These are phyloP conservation scores for Danionella cerebrum DNA, from an alignment of 2,113 vertebrate genomes.

Conservation along the genomic window DNA sequence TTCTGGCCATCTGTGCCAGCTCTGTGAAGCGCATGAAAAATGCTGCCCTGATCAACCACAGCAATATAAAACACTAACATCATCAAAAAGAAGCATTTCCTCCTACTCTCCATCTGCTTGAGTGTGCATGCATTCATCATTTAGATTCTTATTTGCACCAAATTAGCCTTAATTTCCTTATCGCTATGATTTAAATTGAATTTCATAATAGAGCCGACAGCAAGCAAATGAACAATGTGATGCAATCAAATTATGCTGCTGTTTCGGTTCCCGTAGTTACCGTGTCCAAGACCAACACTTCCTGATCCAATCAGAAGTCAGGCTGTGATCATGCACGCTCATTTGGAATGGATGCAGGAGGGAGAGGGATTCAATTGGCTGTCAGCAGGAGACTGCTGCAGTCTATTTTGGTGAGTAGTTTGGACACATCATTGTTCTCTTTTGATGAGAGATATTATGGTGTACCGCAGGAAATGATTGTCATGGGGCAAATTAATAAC, in stretches of 20 bases:
- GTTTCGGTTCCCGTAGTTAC: constrained; percentile 30
- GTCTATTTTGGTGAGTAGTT: constrained; percentile 45
- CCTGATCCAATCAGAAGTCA: constrained; percentile 42
- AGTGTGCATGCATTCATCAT: constrained; percentile 30
- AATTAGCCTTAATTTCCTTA: constrained; percentile 38
- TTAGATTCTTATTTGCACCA: constrained; percentile 37
- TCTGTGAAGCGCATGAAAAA: constrained; percentile 25
- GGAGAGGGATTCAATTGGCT: constrained; percentile 39
- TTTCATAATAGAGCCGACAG: constrained; percentile 35
- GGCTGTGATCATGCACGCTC: constrained; percentile 32
- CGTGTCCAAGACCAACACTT: constrained; percentile 39
- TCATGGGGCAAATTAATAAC: constrained; percentile 51
- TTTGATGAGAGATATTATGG: constrained; percentile 36
- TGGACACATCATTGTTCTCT: constrained; percentile 39
- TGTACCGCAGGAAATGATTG: constrained; percentile 39
- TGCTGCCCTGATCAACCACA: constrained; percentile 13
- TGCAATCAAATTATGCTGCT: constrained; percentile 39
- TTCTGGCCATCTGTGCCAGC: constrained; percentile 32
- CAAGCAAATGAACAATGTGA: constrained; percentile 33
- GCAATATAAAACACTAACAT: constrained; percentile 6
- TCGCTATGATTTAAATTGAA: constrained; percentile 35
- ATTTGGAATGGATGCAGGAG: constrained; percentile 44
- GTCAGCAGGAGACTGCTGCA: constrained; percentile 42
- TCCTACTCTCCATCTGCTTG: not conserved
- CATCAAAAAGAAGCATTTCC: not conserved